Evolutionary conservation across 1,140 invertebrate species (phyloP), one percentile per base, ranked within the genome.

Genomic region (Daktulosphaira vitifoliae): DNA sequence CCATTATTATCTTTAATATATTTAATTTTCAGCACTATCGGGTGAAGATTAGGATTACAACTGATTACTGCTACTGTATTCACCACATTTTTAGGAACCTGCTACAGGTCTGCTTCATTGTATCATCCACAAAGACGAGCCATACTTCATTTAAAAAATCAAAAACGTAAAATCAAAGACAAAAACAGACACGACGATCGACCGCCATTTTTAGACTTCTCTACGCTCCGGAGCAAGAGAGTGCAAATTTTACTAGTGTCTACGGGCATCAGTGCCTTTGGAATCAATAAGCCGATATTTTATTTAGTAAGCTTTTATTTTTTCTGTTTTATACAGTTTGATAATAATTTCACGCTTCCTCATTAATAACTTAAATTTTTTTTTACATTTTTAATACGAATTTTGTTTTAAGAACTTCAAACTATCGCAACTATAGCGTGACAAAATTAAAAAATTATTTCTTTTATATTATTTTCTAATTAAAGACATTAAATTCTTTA

Each of bases 41-140:
- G 87, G n/a, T 93, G 90, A 90, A 81, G 88, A 68, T 75, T 90
- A 62, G 89, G 89, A 22, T 80, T 93, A 18, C 90, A 94, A 75
- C 84, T 87, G 39, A 84, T 93, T 3, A 92, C 90, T 1, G 88
- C 87, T 15, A 81, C 87, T 2, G 82, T 91, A 13, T 89, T 90
- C 67, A 76, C 88, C 6, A 91, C 88, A 1, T 93, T 92, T 73
- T 84, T 92, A 9, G 90, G 90, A 18, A 90, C 88, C 2, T 89
- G 90, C 76, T 93, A 93, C 74, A 82, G 91, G 16, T 91, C 89
- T 8, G 90, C 90, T 0, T 92, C 89, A 0, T 77, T 94, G 0
- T 94, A 94, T 71, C 90, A 94, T 75, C 90, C 90, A 0, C 89
- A 93, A 72, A 74, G 90, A 66, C 80, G 90, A 48, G 90, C 90